Conservation (phyloP, 2,113 vertebrate species). For the Gopherus evgoodei region DNA sequence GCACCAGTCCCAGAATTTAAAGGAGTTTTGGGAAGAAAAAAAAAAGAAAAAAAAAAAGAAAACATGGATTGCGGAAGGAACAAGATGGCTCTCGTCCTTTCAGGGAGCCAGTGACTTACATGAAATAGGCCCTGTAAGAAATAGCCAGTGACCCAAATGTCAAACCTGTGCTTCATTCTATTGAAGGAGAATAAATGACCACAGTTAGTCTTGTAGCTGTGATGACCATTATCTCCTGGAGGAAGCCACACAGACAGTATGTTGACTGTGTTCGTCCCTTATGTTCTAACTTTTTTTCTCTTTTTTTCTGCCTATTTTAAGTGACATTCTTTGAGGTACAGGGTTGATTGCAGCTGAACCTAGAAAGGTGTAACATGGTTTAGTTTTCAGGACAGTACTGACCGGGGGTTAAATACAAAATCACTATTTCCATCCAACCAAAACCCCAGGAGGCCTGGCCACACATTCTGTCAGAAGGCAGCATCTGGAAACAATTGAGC, state of each 20-base stretch:
- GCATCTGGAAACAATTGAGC: slow-evolving; percentile 78
- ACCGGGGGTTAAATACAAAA: slow-evolving; percentile 51
- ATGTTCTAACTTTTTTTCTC: not conserved
- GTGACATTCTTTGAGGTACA: slow-evolving; percentile 7
- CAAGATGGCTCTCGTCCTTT: not conserved
- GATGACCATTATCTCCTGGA: slow-evolving; percentile 5
- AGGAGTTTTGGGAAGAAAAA: not conserved
- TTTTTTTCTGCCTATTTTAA: not conserved
- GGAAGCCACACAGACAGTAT: not conserved
- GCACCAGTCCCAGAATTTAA: slow-evolving; percentile 15
- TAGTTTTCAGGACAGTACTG: slow-evolving; percentile 32
- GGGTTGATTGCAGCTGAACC: slow-evolving; percentile 51
- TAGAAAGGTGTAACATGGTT: slow-evolving; percentile 37
- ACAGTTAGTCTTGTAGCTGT: not conserved
- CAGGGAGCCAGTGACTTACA: not conserved
- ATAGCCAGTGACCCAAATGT: not conserved
- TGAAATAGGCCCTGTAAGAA: slow-evolving; percentile 7
- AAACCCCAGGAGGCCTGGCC: slow-evolving; percentile 37
- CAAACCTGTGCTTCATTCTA: not conserved
- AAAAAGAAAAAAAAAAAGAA: not conserved
- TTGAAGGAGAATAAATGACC: slow-evolving; percentile 14
- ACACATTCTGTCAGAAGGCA: slow-evolving; percentile 36
- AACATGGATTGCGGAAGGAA: not conserved
- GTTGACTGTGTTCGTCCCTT: not conserved
- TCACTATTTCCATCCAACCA: slow-evolving; percentile 55